Evolutionary conservation across 2,797 vertebrate genomes (phyloP).

Genomic region (Prionace glauca): DNA sequence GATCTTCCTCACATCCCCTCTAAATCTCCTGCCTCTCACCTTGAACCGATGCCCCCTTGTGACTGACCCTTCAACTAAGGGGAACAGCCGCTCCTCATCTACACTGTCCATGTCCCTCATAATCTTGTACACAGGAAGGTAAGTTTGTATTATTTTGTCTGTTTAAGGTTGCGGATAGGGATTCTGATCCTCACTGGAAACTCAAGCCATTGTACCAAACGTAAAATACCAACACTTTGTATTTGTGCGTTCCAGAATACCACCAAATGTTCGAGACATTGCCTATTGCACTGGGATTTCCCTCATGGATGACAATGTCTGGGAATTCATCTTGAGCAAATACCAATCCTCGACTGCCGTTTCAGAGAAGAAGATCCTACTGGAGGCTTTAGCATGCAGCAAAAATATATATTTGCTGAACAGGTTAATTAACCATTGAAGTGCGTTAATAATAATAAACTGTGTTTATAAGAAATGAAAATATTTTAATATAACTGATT

Average conservation of each 20-base stretch:
- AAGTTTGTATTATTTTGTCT: too few species aligned
- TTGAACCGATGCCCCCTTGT: too few species aligned
- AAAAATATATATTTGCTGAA: conserved; percentile 88
- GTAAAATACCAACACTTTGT: background rate
- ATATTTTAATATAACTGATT: conserved; percentile 5
- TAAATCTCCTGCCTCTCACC: too few species aligned
- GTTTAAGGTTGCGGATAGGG: too few species aligned
- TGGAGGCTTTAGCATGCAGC: conserved; percentile 95
- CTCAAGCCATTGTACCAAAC: background rate
- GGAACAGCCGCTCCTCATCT: too few species aligned
- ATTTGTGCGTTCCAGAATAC: conserved; percentile 66
- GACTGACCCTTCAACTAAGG: too few species aligned
- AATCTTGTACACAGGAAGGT: too few species aligned
- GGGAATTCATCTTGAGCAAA: conserved; percentile 99
- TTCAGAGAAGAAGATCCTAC: conserved; percentile 92
- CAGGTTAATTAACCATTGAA: conserved; percentile 59
- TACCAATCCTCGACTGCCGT: conserved; percentile 86
- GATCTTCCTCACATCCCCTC: too few species aligned
- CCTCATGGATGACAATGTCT: conserved; percentile 93
- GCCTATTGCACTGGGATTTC: conserved; percentile 97
- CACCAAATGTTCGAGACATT: conserved; percentile 89
- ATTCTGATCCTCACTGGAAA: too few species aligned
- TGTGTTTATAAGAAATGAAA: background rate
- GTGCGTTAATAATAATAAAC: background rate
- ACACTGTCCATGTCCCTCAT: too few species aligned